A percentile compares a stretch with the other conserved stretches of the same genome.
phyloP scores from a whole-genome alignment of 2,113 vertebrate species.

The Girardinichthys multiradiatus region DNA sequence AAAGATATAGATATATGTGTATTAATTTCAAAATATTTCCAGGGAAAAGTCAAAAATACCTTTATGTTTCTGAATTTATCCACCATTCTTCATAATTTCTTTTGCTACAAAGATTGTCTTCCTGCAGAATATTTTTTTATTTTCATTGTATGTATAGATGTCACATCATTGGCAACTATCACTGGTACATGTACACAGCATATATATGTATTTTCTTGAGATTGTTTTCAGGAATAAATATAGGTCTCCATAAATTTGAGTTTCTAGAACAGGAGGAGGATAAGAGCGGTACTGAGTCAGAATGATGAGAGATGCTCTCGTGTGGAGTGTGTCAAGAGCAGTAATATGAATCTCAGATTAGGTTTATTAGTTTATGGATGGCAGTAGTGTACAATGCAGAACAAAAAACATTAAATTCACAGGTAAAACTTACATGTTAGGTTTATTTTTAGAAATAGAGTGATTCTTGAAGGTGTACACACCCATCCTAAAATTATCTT shows the following conservation, averaged over 20 bases:
- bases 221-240: not conserved
- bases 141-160: not conserved
- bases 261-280: not conserved
- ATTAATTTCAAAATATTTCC: too few relatives aligned
- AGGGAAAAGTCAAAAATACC: too few relatives aligned
- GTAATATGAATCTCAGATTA: not conserved
- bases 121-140: not conserved
- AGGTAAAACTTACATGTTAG: not conserved
- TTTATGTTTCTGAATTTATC: too few relatives aligned
- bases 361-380: not conserved
- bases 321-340: not conserved
- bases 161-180: too few relatives aligned
- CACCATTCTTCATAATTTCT: not conserved
- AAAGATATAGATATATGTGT: too few relatives aligned
- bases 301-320: not conserved
- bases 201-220: not conserved
- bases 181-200: not conserved
- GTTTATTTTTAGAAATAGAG: not conserved
- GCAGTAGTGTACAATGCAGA: not conserved
- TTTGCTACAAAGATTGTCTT: not conserved
- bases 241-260: not conserved
- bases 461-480: too few relatives aligned
- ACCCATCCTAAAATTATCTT: too few relatives aligned
- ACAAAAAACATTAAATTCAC: not conserved
- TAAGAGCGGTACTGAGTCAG: not conserved